These are phyloP conservation scores for Phacellophora camtschatica DNA, from an alignment of 30 jellyfish, hydroid and myxozoan genomes.

Conservation along the genomic window DNA sequence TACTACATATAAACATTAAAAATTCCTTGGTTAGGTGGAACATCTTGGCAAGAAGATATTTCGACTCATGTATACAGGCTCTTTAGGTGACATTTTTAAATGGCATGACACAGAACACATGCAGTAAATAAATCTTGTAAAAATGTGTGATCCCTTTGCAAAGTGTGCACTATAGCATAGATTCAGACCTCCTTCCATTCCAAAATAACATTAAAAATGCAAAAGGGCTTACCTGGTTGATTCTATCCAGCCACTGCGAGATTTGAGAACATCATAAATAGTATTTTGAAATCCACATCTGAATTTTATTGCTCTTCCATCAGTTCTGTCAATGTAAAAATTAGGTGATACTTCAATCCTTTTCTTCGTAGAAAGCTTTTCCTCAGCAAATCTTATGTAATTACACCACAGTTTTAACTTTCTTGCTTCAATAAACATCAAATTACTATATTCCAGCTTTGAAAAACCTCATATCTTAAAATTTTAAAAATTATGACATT, in stretches of 20 bases:
- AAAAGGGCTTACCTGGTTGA: slow-evolving; percentile 52
- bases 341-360: background rate
- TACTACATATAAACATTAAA: too few species aligned
- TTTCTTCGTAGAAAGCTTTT: background rate
- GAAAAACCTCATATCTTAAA: too few species aligned
- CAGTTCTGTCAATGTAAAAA: slow-evolving; percentile 34
- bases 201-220: too few species aligned
- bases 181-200: too few species aligned
- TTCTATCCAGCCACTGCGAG: slow-evolving; percentile 90
- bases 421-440: too few species aligned
- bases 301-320: slow-evolving; percentile 80
- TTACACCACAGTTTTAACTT: too few species aligned
- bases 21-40: too few species aligned
- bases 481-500: too few species aligned
- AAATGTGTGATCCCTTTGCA: slow-evolving; percentile 85
- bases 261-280: slow-evolving; percentile 78
- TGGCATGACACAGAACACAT: background rate
- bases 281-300: slow-evolving; percentile 95
- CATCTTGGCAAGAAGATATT: slow-evolving; percentile 8
- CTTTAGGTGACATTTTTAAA: background rate
- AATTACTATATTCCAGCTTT: too few species aligned
- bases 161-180: too few species aligned
- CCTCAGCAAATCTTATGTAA: too few species aligned
- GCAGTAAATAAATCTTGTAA: slow-evolving; percentile 14
- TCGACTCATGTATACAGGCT: background rate